phyloP scores from a whole-genome alignment of 2,113 vertebrate species.

The Zosterops borbonicus region DNA sequence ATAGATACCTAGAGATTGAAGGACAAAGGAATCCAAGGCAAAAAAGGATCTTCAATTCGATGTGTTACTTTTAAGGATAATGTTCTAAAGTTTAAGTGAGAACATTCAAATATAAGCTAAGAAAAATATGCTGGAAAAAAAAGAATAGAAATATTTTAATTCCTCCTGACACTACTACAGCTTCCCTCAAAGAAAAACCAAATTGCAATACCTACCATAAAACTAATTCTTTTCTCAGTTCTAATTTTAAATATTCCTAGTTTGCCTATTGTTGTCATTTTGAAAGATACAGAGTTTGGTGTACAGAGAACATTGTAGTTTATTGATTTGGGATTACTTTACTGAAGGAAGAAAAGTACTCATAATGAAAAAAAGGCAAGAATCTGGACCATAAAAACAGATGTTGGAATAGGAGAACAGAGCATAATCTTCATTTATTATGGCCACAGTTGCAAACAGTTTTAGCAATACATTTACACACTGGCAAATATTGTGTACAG shows the following conservation, averaged over 20 bases:
- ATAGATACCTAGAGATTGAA: neutral
- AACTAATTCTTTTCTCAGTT: neutral
- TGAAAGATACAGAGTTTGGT: neutral
- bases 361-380: neutral
- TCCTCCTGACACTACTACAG: neutral
- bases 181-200: neutral
- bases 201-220: neutral
- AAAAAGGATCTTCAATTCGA: neutral
- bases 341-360: neutral
- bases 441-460: neutral
- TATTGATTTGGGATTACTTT: neutral
- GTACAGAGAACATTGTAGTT: neutral
- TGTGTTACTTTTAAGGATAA: neutral
- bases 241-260: neutral
- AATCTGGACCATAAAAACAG: neutral
- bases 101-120: neutral
- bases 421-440: neutral
- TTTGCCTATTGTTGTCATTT: neutral
- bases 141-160: neutral
- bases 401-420: neutral
- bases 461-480: neutral
- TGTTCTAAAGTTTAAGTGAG: neutral
- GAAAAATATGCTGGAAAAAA: neutral
- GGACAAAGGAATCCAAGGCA: neutral
- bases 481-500: accelerated